phyloP scores from a whole-genome alignment of 2,113 vertebrate species.

The Tamias sibiricus region DNA sequence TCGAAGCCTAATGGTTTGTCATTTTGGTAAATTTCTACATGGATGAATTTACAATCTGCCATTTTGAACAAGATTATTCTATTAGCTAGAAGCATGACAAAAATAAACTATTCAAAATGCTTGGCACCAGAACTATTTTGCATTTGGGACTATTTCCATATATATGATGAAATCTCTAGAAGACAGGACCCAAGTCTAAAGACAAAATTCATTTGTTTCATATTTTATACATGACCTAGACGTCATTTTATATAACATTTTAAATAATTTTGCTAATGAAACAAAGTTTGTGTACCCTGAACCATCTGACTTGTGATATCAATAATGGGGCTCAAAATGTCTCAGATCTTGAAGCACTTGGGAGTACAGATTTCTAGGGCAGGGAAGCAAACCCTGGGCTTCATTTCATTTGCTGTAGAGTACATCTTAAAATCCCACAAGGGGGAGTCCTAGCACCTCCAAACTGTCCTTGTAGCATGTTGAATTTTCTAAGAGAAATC shows the following conservation, averaged over 20 bases:
- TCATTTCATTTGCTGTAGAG: not conserved
- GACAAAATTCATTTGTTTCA: not conserved
- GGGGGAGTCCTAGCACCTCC: conserved; percentile 82
- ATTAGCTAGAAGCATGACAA: not conserved
- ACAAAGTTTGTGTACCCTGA: not conserved
- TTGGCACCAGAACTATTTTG: not conserved
- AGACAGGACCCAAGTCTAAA: not conserved
- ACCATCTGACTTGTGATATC: not conserved
- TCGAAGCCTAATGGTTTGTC: not conserved
- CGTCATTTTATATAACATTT: not conserved
- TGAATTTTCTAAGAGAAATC: not conserved
- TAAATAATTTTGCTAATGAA: not conserved
- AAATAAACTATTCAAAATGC: not conserved
- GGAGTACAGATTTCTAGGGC: not conserved
- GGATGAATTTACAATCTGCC: not conserved
- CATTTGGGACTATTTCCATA: not conserved
- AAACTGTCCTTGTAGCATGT: not conserved
- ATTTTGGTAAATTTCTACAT: not conserved
- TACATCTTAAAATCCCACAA: conserved; percentile 78
- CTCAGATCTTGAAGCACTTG: not conserved
- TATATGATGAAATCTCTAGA: not conserved
- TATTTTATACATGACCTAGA: not conserved
- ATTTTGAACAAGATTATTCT: not conserved
- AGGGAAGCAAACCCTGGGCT: not conserved
- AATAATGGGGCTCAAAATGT: not conserved